phyloP scores from a whole-genome alignment of 2,888 invertebrate genomes.

The Himalopsyche japonica region DNA sequence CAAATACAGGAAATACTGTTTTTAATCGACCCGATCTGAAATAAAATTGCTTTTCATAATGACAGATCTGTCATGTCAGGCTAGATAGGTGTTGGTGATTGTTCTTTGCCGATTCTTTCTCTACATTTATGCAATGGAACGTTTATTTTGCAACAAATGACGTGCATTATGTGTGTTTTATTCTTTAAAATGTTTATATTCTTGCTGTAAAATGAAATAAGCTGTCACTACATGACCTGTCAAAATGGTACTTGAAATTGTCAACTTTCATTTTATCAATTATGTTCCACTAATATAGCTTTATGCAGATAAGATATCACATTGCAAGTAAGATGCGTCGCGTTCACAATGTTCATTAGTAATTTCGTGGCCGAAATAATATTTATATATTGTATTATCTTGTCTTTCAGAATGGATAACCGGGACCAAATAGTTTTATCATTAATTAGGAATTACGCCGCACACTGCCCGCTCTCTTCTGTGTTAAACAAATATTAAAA shows the following conservation, averaged over 20 bases:
- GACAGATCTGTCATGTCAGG: slow-evolving; percentile 37
- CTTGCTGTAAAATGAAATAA: background rate
- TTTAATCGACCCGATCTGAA: background rate
- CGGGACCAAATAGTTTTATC: slow-evolving; percentile 35
- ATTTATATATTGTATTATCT: background rate
- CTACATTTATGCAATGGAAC: background rate
- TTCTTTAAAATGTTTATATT: background rate
- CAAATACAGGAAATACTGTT: background rate
- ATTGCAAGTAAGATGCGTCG: background rate
- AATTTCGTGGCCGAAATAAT: background rate
- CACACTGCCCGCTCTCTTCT: slow-evolving; percentile 11
- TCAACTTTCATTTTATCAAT: background rate
- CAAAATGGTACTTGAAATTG: background rate
- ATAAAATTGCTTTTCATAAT: slow-evolving; percentile 23
- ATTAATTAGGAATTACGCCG: slow-evolving; percentile 8
- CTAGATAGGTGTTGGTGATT: slow-evolving; percentile 20
- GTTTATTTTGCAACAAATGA: background rate
- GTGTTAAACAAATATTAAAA: background rate
- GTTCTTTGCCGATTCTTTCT: background rate
- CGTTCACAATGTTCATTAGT: background rate
- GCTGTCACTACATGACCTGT: background rate
- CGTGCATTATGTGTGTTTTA: background rate
- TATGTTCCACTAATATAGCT: background rate
- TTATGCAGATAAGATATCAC: background rate
- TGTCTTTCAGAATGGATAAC: slow-evolving; percentile 30